Evolutionary conservation across 2,113 vertebrate genomes (phyloP), one percentile per base, ranked within the genome.

Genomic region (Osmerus eperlanus): DNA sequence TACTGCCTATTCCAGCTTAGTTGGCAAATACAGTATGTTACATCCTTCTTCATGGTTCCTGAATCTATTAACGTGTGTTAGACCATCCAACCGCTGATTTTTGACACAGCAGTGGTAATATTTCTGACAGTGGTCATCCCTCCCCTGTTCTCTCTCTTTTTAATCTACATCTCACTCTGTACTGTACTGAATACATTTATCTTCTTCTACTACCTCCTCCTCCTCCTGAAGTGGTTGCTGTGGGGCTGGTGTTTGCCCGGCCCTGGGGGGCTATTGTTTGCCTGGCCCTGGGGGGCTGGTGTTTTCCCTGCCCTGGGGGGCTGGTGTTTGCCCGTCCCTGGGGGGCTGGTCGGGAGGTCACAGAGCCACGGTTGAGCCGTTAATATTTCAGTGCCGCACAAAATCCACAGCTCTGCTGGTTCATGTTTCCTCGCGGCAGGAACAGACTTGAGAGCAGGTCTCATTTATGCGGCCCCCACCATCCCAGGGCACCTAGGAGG

Each of bases 331-430:
- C 36, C 2, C 21, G 2, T 3, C 21, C 36, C 11, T 14, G 28
- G 28, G 51, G 12, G 23, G 21, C 59, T 1, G 8, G 32, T 9
- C 11, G 9, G 23, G 18, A 68, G 19, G 51, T 59, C 70, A 14
- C 41, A 16, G 36, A 25, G 54, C 65, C 61, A 68, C 32, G 66
- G 67, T 25, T 1, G 61, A 9, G 19, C 23, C 83, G 81, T 85
- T 90, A 80, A 93, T 93, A 86, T 93, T 93, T 90, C 77, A 90
- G 89, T 53, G 60, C 1, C 3, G 70, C 60, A 6, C 68, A 19
- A 58, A 32, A 28, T 58, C 55, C n/a, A 28, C 47, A 80, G 69
- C 76, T 75, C 75, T 70, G 72, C 55, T 0, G 74, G 60, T 79
- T 87, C 71, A 69, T 15, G 12, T 69, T 85, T 76, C 75, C 32